phyloP scores from a whole-genome alignment of 2,888 invertebrate species.

The Sceliomorpha sp. region DNA sequence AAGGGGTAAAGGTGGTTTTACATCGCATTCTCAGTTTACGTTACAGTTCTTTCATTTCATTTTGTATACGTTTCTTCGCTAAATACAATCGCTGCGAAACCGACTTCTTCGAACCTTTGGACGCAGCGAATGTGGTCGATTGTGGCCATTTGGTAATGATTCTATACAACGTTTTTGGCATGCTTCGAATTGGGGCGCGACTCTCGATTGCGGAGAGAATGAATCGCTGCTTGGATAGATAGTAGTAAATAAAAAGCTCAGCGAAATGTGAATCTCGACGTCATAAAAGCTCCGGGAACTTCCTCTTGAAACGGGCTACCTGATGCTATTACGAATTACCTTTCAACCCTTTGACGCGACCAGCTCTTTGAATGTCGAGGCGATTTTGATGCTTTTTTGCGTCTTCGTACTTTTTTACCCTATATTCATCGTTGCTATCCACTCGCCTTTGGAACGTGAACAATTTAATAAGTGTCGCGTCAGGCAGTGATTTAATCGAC shows the following conservation, averaged over 20 bases:
- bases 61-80: too few species aligned
- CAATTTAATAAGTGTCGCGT: slow-evolving; percentile 50
- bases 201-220: slow-evolving; percentile 25
- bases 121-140: too few species aligned
- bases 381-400: slow-evolving; percentile 37
- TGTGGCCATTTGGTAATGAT: too few species aligned
- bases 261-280: slow-evolving; percentile 32
- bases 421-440: slow-evolving; percentile 27
- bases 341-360: slow-evolving; percentile 47
- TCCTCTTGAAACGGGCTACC: slow-evolving; percentile 41
- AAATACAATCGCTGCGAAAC: too few species aligned
- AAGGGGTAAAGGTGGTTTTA: too few species aligned
- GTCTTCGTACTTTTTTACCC: slow-evolving; percentile 32
- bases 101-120: too few species aligned
- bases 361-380: slow-evolving; percentile 45
- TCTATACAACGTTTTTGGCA: too few species aligned
- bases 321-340: slow-evolving; percentile 52
- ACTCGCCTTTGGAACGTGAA: slow-evolving; percentile 45
- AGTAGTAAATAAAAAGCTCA: slow-evolving; percentile 34
- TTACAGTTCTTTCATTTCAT: too few species aligned
- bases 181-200: slow-evolving; percentile 26
- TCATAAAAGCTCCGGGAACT: slow-evolving; percentile 40
- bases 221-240: slow-evolving; percentile 7
- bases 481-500: slow-evolving; percentile 50
- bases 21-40: too few species aligned